phyloP scores from a whole-genome alignment of 1,140 invertebrate species.

The Papilio dardanus region DNA sequence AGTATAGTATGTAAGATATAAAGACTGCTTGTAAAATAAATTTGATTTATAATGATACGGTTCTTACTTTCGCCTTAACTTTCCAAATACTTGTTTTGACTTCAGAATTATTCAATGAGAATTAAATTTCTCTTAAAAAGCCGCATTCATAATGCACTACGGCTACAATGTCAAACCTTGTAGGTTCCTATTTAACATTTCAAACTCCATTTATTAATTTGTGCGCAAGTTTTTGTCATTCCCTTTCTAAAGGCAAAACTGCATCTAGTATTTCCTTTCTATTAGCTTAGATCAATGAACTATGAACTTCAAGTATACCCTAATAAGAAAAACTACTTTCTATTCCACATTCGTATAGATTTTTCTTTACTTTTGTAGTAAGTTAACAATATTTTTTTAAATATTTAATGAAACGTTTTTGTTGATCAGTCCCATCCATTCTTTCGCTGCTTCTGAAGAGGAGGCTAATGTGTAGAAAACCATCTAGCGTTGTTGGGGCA shows the following conservation, averaged over 20 bases:
- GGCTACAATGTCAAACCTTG: not conserved
- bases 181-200: not conserved
- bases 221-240: not conserved
- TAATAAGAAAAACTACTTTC: not conserved
- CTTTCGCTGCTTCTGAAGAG: too few relatives aligned
- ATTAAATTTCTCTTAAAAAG: not conserved
- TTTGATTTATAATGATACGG: constrained; percentile 19
- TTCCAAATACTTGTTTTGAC: constrained; percentile 18
- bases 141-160: not conserved
- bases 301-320: not conserved
- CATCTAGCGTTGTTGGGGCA: too few relatives aligned
- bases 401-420: too few relatives aligned
- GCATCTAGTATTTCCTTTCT: not conserved
- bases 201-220: not conserved
- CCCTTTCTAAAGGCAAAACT: not conserved
- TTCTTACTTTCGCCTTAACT: constrained; percentile 34
- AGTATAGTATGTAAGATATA: constrained; percentile 28
- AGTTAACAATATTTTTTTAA: too few relatives aligned
- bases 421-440: too few relatives aligned
- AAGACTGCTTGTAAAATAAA: constrained; percentile 25
- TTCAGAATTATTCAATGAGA: not conserved
- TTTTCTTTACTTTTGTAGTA: not conserved
- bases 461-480: too few relatives aligned
- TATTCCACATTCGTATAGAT: not conserved
- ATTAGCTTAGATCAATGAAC: constrained; percentile 8